A percentile compares a stretch with the other conserved stretches of the same genome.
phyloP scores from a whole-genome alignment of 1,140 invertebrate genomes.

The Drepana arcuata region DNA sequence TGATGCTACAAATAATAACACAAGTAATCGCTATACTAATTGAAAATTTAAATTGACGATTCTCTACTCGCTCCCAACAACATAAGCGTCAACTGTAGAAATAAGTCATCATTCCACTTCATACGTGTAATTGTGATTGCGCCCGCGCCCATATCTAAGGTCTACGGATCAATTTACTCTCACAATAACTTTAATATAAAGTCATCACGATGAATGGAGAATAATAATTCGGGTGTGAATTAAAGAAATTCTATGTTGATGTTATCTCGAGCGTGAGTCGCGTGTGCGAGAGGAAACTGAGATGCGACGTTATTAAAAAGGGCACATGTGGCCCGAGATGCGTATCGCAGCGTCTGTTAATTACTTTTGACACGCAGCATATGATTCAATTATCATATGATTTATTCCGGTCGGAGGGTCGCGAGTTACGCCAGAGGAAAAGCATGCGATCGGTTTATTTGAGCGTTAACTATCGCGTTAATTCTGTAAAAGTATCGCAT shows the following conservation, averaged over 20 bases:
- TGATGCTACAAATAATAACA: too few relatives aligned
- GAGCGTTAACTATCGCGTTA: constrained; percentile 61
- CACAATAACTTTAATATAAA: constrained; percentile 58
- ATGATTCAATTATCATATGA: constrained; percentile 72
- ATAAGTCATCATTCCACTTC: constrained; percentile 5
- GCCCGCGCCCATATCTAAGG: constrained; percentile 32
- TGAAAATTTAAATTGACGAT: too few relatives aligned
- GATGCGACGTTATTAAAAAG: constrained; percentile 65
- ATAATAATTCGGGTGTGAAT: constrained; percentile 52
- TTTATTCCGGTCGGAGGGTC: constrained; percentile 53
- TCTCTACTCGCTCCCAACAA: too few relatives aligned
- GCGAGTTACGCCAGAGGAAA: constrained; percentile 19
- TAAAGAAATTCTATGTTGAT: constrained; percentile 60
- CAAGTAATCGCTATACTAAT: too few relatives aligned
- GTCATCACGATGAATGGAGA: constrained; percentile 35
- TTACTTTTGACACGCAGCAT: constrained; percentile 69
- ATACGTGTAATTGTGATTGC: constrained; percentile 25
- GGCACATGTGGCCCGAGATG: constrained; percentile 66
- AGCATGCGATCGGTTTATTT: constrained; percentile 42
- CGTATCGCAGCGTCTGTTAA: constrained; percentile 66
- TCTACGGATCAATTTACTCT: constrained; percentile 53
- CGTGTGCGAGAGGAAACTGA: constrained; percentile 56
- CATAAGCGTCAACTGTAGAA: constrained; percentile 5
- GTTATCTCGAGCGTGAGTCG: constrained; percentile 57
- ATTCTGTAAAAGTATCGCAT: constrained; percentile 42